phyloP scores from a whole-genome alignment of 2,888 invertebrate genomes.

The Apodemia hepburni region DNA sequence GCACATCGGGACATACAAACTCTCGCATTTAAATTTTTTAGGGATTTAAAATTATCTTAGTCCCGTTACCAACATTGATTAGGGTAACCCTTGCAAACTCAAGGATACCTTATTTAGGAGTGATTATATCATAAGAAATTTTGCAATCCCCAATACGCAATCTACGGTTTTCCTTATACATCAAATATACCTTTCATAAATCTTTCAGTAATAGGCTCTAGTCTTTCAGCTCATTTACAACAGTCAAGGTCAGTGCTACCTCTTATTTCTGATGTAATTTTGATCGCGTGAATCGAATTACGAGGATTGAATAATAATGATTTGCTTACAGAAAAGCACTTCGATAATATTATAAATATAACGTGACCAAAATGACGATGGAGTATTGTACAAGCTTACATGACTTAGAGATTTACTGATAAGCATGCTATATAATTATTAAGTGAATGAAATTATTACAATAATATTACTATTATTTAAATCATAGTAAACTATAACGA shows the following conservation, averaged over 20 bases:
- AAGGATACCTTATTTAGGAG: no score
- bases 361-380: slow-evolving; percentile 22
- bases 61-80: no score
- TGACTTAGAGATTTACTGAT: slow-evolving; percentile 28
- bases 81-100: no score
- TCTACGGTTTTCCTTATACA: not conserved
- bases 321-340: slow-evolving; percentile 14
- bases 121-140: no score
- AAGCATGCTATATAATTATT: slow-evolving; percentile 36
- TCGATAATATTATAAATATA: slow-evolving; percentile 17
- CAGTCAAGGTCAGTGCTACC: slow-evolving; percentile 16
- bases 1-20: no score
- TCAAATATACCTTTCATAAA: not conserved
- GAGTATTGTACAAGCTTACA: slow-evolving; percentile 4
- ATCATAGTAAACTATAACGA: slow-evolving; percentile 17
- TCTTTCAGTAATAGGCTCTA: not conserved
- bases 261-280: slow-evolving; percentile 10
- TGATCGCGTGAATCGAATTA: slow-evolving; percentile 16
- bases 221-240: not conserved
- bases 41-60: no score
- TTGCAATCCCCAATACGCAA: no score
- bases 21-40: no score
- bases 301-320: slow-evolving; percentile 9
- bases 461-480: slow-evolving; percentile 17
- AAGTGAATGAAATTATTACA: slow-evolving; percentile 33